Base-by-base conservation (phyloP, 2,113 vertebrate species). In the Podiceps cristatus region DNA sequence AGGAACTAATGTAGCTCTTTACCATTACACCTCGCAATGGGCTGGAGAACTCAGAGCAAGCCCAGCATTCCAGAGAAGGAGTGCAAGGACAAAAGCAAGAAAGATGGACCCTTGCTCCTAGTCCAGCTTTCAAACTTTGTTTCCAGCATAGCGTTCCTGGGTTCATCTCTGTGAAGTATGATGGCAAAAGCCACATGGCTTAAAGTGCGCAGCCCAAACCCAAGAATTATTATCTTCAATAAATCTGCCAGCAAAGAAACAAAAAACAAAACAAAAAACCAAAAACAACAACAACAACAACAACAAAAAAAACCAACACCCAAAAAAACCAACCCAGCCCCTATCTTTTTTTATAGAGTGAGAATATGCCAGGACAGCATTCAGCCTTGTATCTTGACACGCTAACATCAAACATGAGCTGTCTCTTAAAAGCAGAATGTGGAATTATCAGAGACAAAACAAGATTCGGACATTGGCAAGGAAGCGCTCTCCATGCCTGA, bases 361-460 rank as follows among this genome's bases (percentile, higher is more conserved):
- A 78, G 47, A 80, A 86, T 31, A 62, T 49, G 29, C 37, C 60
- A 81, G 28, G n/a, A 58, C 31, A 86, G n/a, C 22, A 56, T 88
- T 79, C 68, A 72, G 45, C 33, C 66, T 92, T 59, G 11, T 63
- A 9, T 90, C 37, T 11, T 75, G 66, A 88, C 35, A 67, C 11
- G 35, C 31, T 63, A 62, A 42, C 56, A 77, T 67, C 81, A 87
- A 92, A 60, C 37, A 72, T 12, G 31, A 91, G 29, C 66, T 86
- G 66, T 55, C 58, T 93, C 35, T 68, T 89, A 42, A 77, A 82
- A 78, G 77, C 56, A 82, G 56, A 85, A 59, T 47, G 71, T 71
- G 62, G 49, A 90, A 55, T 59, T 75, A 78, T 78, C 69, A 75
- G 78, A 94, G 86, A 93, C 92, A 92, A 90, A 97, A 92, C 86